Percentiles rank a stretch among this genome's conserved stretches.
Conservation (phyloP, 2,888 invertebrate species). For the Ichneumon xanthorius region DNA sequence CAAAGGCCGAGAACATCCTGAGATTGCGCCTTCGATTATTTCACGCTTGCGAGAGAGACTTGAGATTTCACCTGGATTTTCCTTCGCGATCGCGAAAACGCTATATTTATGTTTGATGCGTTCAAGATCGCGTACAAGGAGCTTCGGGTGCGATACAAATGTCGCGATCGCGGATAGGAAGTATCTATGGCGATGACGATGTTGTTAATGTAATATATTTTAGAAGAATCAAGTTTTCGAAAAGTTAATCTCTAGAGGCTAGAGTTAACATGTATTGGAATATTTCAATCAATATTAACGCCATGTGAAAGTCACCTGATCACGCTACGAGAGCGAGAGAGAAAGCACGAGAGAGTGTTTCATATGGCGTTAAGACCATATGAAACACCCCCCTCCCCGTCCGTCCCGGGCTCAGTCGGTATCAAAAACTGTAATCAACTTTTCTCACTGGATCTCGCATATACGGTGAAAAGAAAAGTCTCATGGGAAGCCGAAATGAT, state of each 20-base stretch:
- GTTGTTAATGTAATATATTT: background rate
- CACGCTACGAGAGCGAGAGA: no score
- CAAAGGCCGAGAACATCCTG: background rate
- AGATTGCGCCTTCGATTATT: slow-evolving; percentile 41
- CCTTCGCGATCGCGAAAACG: background rate
- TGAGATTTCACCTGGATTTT: background rate
- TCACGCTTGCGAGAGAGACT: slow-evolving; percentile 39
- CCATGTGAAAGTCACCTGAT: no score
- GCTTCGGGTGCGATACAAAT: background rate
- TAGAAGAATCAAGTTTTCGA: background rate
- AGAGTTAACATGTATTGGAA: background rate
- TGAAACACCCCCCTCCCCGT: no score
- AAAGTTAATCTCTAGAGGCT: background rate
- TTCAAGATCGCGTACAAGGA: background rate
- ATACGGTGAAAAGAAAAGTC: no score
- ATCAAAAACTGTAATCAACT: no score
- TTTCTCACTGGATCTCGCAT: no score
- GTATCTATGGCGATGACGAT: background rate
- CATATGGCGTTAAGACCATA: no score
- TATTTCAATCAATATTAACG: no score
- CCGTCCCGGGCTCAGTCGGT: no score
- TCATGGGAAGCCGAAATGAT: no score
- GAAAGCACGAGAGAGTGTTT: no score
- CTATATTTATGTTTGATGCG: background rate
- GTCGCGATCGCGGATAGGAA: no score